These are phyloP conservation scores for Apamea monoglypha DNA, from an alignment of 2,888 invertebrate genomes.

Conservation along the genomic window DNA sequence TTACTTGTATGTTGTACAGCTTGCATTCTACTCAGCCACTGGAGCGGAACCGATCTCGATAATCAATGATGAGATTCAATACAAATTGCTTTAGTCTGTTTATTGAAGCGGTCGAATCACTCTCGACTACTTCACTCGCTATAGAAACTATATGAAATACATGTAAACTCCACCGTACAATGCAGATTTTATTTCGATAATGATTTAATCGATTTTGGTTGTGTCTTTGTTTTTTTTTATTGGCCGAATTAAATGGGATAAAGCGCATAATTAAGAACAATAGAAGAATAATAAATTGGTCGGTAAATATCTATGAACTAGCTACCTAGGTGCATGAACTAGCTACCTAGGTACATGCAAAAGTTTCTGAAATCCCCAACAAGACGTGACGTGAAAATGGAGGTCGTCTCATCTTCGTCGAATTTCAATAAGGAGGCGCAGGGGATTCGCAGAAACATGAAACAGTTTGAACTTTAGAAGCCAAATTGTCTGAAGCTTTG, in stretches of 20 bases:
- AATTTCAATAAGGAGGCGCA: neutral
- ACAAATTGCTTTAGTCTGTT: constrained; percentile 49
- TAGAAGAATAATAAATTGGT: neutral
- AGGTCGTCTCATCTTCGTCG: neutral
- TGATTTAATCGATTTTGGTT: neutral
- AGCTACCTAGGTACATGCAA: neutral
- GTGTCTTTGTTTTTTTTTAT: neutral
- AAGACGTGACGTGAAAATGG: neutral
- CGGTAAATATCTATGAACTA: neutral
- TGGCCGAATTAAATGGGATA: neutral
- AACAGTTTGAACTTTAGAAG: neutral
- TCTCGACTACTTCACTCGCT: constrained; percentile 40
- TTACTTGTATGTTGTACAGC: constrained; percentile 26
- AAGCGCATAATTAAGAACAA: neutral
- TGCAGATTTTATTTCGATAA: constrained; percentile 16
- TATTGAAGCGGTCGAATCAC: constrained; percentile 44
- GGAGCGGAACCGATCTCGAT: constrained; percentile 51
- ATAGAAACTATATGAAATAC: constrained; percentile 10
- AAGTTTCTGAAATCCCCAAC: neutral
- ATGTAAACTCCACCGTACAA: constrained; percentile 3
- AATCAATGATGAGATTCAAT: constrained; percentile 62
- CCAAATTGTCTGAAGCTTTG: neutral
- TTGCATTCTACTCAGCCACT: constrained; percentile 51
- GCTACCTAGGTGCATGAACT: too few relatives aligned
- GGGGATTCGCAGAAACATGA: neutral